phyloP scores from a whole-genome alignment of 2,113 vertebrate species.

The Pachypanchax playfairii region DNA sequence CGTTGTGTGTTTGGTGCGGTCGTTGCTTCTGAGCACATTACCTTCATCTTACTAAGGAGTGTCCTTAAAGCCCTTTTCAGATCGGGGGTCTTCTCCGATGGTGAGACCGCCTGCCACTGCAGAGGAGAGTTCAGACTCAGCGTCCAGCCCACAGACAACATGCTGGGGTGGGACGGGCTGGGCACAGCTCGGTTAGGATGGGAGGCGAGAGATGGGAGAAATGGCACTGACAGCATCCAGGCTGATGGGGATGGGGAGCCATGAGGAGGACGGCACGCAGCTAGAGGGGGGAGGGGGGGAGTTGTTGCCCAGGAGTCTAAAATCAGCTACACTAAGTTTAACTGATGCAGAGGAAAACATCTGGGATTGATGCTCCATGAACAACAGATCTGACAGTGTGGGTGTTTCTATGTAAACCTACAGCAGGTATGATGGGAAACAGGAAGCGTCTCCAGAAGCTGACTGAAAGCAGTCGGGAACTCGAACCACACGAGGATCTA shows the following conservation, averaged over 20 bases:
- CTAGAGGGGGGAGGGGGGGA: neutral
- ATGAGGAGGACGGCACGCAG: constrained; percentile 10
- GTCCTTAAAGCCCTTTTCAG: constrained; percentile 87
- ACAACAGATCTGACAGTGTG: neutral
- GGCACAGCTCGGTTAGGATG: constrained; percentile 40
- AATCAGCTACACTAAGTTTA: neutral
- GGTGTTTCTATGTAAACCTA: neutral
- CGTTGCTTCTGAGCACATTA: constrained; percentile 70
- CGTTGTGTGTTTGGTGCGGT: constrained; percentile 47
- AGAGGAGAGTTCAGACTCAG: constrained; percentile 82
- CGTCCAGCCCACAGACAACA: constrained; percentile 71
- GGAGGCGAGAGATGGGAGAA: constrained; percentile 34
- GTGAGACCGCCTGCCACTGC: constrained; percentile 84
- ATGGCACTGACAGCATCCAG: constrained; percentile 34
- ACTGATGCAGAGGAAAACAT: neutral
- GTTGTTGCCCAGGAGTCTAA: neutral
- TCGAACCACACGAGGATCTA: constrained; percentile 7
- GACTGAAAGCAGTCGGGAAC: neutral
- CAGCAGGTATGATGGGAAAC: neutral
- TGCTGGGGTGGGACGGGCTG: constrained; percentile 52
- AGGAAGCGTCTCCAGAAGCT: no score
- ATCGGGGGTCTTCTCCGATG: constrained; percentile 86
- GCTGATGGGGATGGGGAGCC: constrained; percentile 28
- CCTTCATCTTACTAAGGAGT: constrained; percentile 87
- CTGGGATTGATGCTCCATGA: neutral